Base-by-base conservation (phyloP, 2,113 vertebrate genomes). In the Plotosus lineatus region DNA sequence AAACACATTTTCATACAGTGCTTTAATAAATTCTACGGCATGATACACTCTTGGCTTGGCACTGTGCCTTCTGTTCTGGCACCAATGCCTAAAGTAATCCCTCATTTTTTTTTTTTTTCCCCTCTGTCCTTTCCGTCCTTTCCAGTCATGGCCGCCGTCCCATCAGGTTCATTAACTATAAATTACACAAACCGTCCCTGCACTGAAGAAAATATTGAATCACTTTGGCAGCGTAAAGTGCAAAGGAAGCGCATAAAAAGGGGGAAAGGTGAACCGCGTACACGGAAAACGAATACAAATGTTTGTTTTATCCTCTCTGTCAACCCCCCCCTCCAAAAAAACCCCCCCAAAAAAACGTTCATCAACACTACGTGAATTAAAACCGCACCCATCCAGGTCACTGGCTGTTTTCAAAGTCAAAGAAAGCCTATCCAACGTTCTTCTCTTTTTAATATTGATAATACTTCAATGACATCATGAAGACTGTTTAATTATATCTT, bases 81-180 rank as follows among this genome's bases (percentile, higher is more conserved):
- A 79, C 23, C 12, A 15, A 28, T 55, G 60, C 42, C 50, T 75
- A 68, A 83, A 80, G 60, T 83, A 79, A 83, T 80, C 77, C 26
- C 36, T 75, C 60, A 7, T 65, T 68, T 74, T 56, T 75, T 5
- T 75, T 5, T 48, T 17, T 12, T 36, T 6, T 6, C 17, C 46
- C 2, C 14, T 0, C 4, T 69, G 82, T 83, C 72, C 82, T 83
- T 80, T 69, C 33, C 42, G 79, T 83, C 77, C 51, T 83, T 83
- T 75, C 51, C 51, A 26, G 23, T 75, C 61, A 51, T 55, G 48
- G 60, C 61, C 44, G 58, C 51, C 72, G 60, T 80, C 48, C 36
- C 40, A 28, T 56, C 11, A 1, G 40, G 51, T 83, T 48, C 56
- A 77, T 77, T 77, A 63, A 77, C 6, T 3, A 44, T 17, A 50